Conservation (phyloP, 2,888 invertebrate species). For the Drosophila parthenogenetica region DNA sequence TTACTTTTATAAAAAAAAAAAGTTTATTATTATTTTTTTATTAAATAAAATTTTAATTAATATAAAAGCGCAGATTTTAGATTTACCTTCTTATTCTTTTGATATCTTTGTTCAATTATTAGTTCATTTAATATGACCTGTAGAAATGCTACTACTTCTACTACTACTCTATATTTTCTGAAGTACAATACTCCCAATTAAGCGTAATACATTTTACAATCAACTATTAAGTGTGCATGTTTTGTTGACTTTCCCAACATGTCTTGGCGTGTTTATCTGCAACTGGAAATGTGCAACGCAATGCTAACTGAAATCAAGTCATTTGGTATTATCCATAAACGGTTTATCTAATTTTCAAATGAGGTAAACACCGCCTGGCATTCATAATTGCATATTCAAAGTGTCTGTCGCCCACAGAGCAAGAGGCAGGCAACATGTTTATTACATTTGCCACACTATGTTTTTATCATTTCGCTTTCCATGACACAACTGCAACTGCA, state of each 20-base stretch:
- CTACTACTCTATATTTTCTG: background rate
- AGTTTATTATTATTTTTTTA: background rate
- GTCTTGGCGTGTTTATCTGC: slow-evolving; percentile 6
- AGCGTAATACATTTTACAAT: background rate
- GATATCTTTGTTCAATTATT: too few species aligned
- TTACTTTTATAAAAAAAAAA: too few species aligned
- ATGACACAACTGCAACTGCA: slow-evolving; percentile 34
- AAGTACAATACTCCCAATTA: background rate
- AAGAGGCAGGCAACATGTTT: slow-evolving; percentile 64
- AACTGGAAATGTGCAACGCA: slow-evolving; percentile 26
- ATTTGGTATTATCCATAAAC: slow-evolving; percentile 65
- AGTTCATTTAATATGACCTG: too few species aligned
- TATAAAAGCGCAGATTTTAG: too few species aligned
- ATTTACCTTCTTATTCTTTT: too few species aligned
- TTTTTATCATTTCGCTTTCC: slow-evolving; percentile 64
- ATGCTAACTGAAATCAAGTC: slow-evolving; percentile 58
- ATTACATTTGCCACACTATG: slow-evolving; percentile 74
- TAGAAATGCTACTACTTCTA: too few species aligned
- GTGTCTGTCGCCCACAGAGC: slow-evolving; percentile 64
- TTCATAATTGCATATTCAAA: slow-evolving; percentile 76
- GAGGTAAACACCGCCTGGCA: slow-evolving; percentile 69
- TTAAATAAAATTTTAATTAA: too few species aligned
- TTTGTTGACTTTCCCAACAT: slow-evolving; percentile 10
- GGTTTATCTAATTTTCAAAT: slow-evolving; percentile 72
- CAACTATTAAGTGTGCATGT: background rate